These are phyloP conservation scores for Plectropomus leopardus DNA, from an alignment of 2,113 vertebrate species.

Conservation along the genomic window DNA sequence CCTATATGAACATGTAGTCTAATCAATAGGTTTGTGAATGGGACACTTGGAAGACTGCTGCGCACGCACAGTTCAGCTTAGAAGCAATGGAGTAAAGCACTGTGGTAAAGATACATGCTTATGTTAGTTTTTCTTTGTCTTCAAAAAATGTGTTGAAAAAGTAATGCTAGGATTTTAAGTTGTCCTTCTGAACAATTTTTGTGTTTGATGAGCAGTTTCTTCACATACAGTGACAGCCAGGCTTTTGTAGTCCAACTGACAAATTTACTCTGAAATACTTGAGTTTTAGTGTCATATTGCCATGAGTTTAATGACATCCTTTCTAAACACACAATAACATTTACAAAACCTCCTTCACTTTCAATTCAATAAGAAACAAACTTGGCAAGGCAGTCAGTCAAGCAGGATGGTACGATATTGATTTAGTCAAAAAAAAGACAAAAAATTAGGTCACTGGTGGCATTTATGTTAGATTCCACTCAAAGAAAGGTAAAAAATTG, in stretches of 20 bases:
- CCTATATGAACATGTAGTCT: slow-evolving; percentile 46
- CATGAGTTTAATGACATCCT: neutral
- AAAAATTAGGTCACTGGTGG: neutral
- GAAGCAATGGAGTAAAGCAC: neutral
- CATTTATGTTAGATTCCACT: neutral
- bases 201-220: neutral
- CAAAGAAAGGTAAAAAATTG: neutral
- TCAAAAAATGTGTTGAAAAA: slow-evolving; percentile 1
- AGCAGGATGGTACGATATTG: neutral
- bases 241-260: neutral
- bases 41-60: slow-evolving; percentile 51
- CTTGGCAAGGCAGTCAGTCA: neutral
- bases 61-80: slow-evolving; percentile 5
- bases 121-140: slow-evolving; percentile 4
- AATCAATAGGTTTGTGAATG: slow-evolving; percentile 49
- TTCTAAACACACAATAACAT: too few relatives aligned
- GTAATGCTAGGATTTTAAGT: neutral
- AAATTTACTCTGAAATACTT: slow-evolving; percentile 2
- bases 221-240: neutral
- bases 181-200: neutral
- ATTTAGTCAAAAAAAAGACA: neutral
- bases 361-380: neutral
- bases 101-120: neutral
- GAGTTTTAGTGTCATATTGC: neutral
- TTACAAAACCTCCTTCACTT: neutral